These are phyloP conservation scores for Callaeas wilsoni DNA, from an alignment of 2,113 vertebrate species.

Conservation along the genomic window DNA sequence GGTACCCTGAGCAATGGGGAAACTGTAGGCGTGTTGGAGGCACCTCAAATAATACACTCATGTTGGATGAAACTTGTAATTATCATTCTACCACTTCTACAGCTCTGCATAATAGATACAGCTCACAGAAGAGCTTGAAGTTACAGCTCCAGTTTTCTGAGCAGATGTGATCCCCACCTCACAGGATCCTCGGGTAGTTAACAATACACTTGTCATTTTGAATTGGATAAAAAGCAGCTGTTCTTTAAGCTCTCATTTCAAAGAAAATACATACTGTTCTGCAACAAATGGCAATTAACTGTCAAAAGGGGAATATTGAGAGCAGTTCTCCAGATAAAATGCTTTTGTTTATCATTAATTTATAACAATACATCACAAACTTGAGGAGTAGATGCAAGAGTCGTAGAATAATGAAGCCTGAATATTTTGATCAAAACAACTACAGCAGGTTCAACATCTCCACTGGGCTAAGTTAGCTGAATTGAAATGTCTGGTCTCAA, in stretches of 20 bases:
- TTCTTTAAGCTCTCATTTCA: slow-evolving; percentile 29
- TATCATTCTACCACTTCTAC: background rate
- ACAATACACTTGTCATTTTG: slow-evolving; percentile 43
- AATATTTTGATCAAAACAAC: slow-evolving; percentile 63
- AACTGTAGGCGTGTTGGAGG: accelerated
- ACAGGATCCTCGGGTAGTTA: slow-evolving; percentile 19
- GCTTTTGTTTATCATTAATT: slow-evolving; percentile 54
- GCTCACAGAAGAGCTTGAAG: background rate
- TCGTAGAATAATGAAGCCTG: slow-evolving; percentile 18
- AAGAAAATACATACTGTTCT: background rate
- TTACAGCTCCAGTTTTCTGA: background rate
- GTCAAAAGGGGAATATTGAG: slow-evolving; percentile 28
- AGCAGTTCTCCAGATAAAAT: slow-evolving; percentile 42
- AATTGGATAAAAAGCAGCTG: slow-evolving; percentile 55
- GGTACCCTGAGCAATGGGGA: background rate
- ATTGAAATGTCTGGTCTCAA: slow-evolving; percentile 71
- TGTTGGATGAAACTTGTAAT: background rate
- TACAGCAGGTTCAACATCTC: slow-evolving; percentile 55
- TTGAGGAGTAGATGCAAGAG: slow-evolving; percentile 28
- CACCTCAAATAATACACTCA: background rate
- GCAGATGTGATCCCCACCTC: slow-evolving; percentile 45
- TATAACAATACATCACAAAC: slow-evolving; percentile 12
- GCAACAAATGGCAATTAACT: slow-evolving; percentile 39
- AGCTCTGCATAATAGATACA: background rate
- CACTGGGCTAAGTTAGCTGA: slow-evolving; percentile 51